Conservation (phyloP, 23 tunicate species). For the Styela plicata region DNA sequence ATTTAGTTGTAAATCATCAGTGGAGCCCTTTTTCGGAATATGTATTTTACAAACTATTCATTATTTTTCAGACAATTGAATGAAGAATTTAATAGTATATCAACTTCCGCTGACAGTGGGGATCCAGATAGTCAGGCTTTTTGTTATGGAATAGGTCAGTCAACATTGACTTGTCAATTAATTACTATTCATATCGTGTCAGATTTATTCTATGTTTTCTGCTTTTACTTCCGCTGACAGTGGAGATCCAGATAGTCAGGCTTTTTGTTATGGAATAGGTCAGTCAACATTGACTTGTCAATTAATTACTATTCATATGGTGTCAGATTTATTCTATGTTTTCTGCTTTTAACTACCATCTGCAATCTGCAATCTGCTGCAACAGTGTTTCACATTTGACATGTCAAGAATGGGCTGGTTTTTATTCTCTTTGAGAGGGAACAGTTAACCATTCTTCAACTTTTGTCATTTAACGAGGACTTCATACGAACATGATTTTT, state of each 20-base stretch:
- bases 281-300: background rate
- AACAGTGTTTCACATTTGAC: no score
- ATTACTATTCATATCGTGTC: no score
- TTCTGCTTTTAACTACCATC: no score
- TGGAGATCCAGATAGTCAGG: slow-evolving; percentile 10
- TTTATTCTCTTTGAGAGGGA: no score
- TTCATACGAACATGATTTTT: no score
- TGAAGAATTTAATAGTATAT: background rate
- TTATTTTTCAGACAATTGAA: slow-evolving; percentile 5
- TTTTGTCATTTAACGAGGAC: no score
- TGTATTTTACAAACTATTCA: background rate
- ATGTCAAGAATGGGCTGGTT: no score
- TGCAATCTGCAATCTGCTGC: no score
- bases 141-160: slow-evolving; percentile 22
- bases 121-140: background rate
- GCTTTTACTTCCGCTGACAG: slow-evolving; percentile 10
- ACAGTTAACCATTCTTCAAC: no score
- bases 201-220: no score
- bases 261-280: slow-evolving; percentile 26
- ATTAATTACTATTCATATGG: background rate
- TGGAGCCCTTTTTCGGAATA: no score
- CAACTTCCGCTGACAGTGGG: slow-evolving; percentile 9
- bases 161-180: background rate
- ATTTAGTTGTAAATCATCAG: no score
- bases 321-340: background rate